phyloP scores from a whole-genome alignment of 2,888 invertebrate genomes.

The Drosophila silvestris region DNA sequence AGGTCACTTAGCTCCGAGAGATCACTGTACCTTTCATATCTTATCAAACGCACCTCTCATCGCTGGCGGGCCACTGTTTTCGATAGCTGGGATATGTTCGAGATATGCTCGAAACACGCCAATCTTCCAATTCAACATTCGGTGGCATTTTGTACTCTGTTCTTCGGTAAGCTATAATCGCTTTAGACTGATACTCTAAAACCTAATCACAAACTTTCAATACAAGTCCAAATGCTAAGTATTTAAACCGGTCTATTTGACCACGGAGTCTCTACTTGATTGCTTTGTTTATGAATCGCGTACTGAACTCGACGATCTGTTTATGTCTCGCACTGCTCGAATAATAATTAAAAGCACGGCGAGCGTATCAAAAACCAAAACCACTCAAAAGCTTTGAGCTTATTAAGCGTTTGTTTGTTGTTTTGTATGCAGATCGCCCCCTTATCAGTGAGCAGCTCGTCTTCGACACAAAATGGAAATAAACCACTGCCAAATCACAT shows the following conservation, averaged over 20 bases:
- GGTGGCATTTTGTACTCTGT: constrained; percentile 54
- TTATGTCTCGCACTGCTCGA: constrained; percentile 30
- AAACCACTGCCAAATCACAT: background rate
- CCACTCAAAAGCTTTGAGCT: constrained; percentile 39
- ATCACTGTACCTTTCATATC: background rate
- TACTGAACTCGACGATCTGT: constrained; percentile 35
- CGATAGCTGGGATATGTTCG: constrained; percentile 83
- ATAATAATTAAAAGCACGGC: constrained; percentile 55
- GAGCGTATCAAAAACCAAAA: constrained; percentile 20
- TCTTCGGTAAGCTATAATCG: background rate
- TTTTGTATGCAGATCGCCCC: constrained; percentile 1
- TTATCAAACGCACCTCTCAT: constrained; percentile 69
- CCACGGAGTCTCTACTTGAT: constrained; percentile 8
- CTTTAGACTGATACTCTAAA: constrained; percentile 4
- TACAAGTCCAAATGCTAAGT: constrained; percentile 34
- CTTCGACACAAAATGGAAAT: constrained; percentile 5
- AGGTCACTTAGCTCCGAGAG: background rate
- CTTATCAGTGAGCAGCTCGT: constrained; percentile 21
- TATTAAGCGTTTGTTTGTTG: constrained; percentile 2
- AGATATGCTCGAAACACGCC: constrained; percentile 80
- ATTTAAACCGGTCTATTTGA: constrained; percentile 40
- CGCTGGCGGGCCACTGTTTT: constrained; percentile 50
- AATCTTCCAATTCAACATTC: constrained; percentile 54
- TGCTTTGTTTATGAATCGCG: constrained; percentile 41
- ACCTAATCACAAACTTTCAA: background rate